Conservation (phyloP, 2,113 vertebrate species). For the Xerus inauris region DNA sequence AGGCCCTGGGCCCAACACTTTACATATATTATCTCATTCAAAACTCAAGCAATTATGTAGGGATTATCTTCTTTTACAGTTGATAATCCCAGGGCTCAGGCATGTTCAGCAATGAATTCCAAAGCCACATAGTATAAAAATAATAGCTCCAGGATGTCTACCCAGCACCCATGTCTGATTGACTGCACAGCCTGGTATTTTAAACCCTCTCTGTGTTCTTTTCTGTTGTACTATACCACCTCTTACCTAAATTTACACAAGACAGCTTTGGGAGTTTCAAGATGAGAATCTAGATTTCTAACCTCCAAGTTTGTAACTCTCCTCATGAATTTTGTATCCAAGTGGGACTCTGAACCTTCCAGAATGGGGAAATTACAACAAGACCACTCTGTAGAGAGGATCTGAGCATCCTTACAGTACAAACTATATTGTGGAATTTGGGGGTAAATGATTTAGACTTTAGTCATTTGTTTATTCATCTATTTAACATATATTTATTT, state of each 20-base stretch:
- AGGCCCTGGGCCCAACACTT: neutral
- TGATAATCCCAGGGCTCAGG: neutral
- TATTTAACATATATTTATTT: neutral
- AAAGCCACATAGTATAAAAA: neutral
- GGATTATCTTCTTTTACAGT: neutral
- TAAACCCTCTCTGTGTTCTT: neutral
- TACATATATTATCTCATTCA: neutral
- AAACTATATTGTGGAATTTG: neutral
- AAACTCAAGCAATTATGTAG: neutral
- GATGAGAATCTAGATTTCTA: neutral
- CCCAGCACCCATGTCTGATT: fast-evolving
- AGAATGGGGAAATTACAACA: neutral
- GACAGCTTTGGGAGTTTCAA: neutral
- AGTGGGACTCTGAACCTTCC: neutral
- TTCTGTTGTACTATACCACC: neutral
- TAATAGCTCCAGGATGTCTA: neutral
- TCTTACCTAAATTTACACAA: neutral
- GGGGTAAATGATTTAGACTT: neutral
- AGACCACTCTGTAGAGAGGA: neutral
- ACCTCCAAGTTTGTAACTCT: neutral
- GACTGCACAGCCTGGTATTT: neutral
- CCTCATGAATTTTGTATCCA: neutral
- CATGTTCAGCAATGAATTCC: neutral
- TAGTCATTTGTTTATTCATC: neutral
- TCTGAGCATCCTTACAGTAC: neutral